Percentiles rank a stretch among this genome's conserved stretches.
Conservation (phyloP, 1,140 invertebrate species). For the Ctenoplectra terminalis region DNA sequence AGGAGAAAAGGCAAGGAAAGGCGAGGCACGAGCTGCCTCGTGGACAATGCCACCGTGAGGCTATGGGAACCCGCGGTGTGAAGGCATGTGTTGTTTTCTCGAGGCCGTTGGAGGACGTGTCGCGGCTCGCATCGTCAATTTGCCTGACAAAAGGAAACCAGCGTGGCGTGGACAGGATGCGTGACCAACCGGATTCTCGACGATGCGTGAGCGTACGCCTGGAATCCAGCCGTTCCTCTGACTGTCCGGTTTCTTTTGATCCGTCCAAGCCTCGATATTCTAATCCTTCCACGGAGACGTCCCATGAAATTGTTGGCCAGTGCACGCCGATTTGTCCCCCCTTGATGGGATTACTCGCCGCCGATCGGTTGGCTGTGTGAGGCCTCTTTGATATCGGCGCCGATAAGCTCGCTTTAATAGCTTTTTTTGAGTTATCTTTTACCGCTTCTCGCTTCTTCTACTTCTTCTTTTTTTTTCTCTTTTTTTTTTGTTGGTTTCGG, state of each 20-base stretch:
- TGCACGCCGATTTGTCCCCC: background rate
- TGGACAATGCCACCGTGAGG: conserved; percentile 68
- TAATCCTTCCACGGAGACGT: conserved; percentile 35
- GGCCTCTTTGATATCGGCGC: background rate
- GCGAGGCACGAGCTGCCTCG: conserved; percentile 72
- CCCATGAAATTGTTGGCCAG: background rate
- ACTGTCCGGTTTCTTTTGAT: conserved; percentile 47
- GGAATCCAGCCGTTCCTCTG: conserved; percentile 19
- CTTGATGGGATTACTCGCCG: background rate
- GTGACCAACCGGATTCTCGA: conserved; percentile 52
- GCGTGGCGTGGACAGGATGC: conserved; percentile 51
- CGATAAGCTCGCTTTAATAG: background rate
- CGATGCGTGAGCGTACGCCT: conserved; percentile 44
- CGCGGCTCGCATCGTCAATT: conserved; percentile 78
- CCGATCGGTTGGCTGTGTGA: background rate
- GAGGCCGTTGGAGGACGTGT: conserved; percentile 83
- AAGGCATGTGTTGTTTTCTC: conserved; percentile 80
- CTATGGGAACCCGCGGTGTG: conserved; percentile 81
- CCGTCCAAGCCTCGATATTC: conserved; percentile 6
- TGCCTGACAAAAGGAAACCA: conserved; percentile 72
- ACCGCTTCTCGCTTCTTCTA: no score
- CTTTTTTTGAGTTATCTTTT: no score
- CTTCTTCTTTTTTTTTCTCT: no score
- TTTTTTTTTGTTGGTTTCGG: no score
- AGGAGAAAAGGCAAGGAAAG: conserved; percentile 42